Conservation (phyloP, 2,113 vertebrate species). For the Rynchops niger region DNA sequence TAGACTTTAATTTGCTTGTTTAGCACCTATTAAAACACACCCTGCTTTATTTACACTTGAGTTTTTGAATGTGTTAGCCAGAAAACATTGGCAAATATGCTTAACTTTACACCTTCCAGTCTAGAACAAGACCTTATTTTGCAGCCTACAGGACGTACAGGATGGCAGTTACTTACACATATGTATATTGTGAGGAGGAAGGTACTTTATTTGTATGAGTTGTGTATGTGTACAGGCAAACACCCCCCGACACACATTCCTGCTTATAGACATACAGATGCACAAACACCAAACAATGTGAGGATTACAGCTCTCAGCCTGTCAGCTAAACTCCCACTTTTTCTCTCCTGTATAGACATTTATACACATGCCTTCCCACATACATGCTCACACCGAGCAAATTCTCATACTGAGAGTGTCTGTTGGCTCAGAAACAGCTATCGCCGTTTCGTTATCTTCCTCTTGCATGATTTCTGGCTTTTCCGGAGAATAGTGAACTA, state of each 20-base stretch:
- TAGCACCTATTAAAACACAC: slow-evolving; percentile 54
- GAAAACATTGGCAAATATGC: not conserved
- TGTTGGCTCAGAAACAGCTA: not conserved
- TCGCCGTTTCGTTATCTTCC: not conserved
- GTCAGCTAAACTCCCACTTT: not conserved
- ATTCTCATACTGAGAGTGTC: not conserved
- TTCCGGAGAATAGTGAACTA: not conserved
- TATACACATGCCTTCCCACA: not conserved
- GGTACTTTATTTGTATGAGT: not conserved
- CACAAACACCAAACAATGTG: not conserved
- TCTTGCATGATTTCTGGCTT: not conserved
- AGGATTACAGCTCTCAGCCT: not conserved
- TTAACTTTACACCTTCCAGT: slow-evolving; percentile 26
- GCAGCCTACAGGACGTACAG: not conserved
- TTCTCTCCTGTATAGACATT: not conserved
- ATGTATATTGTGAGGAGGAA: not conserved
- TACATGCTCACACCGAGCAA: not conserved
- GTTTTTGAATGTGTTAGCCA: slow-evolving; percentile 1
- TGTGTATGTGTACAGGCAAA: not conserved
- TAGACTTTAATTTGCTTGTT: slow-evolving; percentile 50
- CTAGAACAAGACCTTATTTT: slow-evolving; percentile 4
- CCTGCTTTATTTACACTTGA: slow-evolving; percentile 27
- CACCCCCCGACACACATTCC: no score
- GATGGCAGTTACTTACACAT: not conserved
- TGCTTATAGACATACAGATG: not conserved